Conservation (phyloP, 2,113 vertebrate genomes). For the Blennius ocellaris region DNA sequence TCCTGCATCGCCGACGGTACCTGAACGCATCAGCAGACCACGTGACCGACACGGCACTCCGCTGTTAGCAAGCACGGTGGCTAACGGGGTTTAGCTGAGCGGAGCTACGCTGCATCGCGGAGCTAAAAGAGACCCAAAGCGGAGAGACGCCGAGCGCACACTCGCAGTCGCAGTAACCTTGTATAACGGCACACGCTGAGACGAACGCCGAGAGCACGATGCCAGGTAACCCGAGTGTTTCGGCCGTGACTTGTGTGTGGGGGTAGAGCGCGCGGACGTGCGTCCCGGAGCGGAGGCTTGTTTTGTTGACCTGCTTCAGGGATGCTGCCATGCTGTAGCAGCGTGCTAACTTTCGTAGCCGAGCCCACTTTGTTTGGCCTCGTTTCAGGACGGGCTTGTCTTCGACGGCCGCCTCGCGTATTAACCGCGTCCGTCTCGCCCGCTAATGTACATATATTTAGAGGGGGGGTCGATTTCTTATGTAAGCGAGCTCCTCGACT, state of each 20-base stretch:
- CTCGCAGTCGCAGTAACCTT: slow-evolving; percentile 39
- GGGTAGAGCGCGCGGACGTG: not conserved
- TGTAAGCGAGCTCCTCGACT: not conserved
- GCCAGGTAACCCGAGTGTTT: slow-evolving; percentile 69
- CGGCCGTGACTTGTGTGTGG: not conserved
- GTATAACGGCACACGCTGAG: slow-evolving; percentile 21
- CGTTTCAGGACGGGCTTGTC: slow-evolving; percentile 16
- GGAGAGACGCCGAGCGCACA: slow-evolving; percentile 48
- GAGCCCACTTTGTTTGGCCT: slow-evolving; percentile 68
- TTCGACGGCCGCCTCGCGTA: not conserved
- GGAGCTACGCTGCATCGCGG: slow-evolving; percentile 71
- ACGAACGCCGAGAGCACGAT: slow-evolving; percentile 54
- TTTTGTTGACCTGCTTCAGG: slow-evolving; percentile 74
- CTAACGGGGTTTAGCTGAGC: slow-evolving; percentile 75
- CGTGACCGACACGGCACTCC: slow-evolving; percentile 56
- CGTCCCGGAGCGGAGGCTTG: slow-evolving; percentile 59
- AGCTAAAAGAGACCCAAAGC: slow-evolving; percentile 44
- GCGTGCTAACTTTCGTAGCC: slow-evolving; percentile 54
- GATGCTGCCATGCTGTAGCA: slow-evolving; percentile 80
- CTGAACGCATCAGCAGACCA: slow-evolving; percentile 45
- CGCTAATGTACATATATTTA: not conserved
- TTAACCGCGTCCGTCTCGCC: rapidly evolving
- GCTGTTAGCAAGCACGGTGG: slow-evolving; percentile 75
- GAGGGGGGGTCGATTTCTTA: not conserved
- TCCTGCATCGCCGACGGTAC: not conserved